phyloP scores from a whole-genome alignment of 2,888 invertebrate species.

The Lasioglossum morio region DNA sequence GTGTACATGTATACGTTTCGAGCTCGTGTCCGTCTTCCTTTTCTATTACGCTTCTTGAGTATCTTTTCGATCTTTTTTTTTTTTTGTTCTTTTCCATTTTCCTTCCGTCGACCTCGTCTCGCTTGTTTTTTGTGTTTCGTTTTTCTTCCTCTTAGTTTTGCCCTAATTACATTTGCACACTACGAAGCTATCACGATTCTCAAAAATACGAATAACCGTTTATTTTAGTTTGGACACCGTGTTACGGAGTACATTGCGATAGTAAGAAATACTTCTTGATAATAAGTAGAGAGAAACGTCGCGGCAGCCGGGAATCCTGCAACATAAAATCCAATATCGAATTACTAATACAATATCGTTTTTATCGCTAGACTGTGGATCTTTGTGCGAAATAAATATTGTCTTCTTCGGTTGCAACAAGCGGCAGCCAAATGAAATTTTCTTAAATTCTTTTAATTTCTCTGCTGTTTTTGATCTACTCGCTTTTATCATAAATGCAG shows the following conservation, averaged over 20 bases:
- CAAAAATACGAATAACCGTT: slow-evolving; percentile 77
- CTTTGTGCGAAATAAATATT: not conserved
- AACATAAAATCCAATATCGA: slow-evolving; percentile 58
- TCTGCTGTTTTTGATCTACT: not conserved
- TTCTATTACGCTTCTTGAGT: slow-evolving; percentile 33
- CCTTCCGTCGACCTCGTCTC: not conserved
- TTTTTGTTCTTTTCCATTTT: slow-evolving; percentile 32
- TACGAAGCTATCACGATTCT: slow-evolving; percentile 80
- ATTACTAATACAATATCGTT: not conserved
- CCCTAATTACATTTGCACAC: slow-evolving; percentile 79
- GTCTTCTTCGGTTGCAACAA: not conserved
- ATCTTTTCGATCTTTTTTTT: slow-evolving; percentile 18
- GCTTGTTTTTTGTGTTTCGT: slow-evolving; percentile 11
- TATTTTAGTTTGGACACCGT: slow-evolving; percentile 73
- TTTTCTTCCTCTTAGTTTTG: slow-evolving; percentile 54
- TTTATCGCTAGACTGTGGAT: not conserved
- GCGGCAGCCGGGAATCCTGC: slow-evolving; percentile 73
- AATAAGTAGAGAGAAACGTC: slow-evolving; percentile 79
- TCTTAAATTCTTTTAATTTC: not conserved
- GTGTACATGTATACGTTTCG: slow-evolving; percentile 23
- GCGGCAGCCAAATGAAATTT: not conserved
- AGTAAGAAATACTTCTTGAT: slow-evolving; percentile 78
- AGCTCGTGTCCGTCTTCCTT: not conserved
- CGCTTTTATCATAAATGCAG: too few relatives aligned
- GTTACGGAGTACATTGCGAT: slow-evolving; percentile 78